Percentiles rank a stretch among this genome's conserved stretches.
Evolutionary conservation across 2,113 vertebrate species (phyloP).

Genomic region (Zapus hudsonius): DNA sequence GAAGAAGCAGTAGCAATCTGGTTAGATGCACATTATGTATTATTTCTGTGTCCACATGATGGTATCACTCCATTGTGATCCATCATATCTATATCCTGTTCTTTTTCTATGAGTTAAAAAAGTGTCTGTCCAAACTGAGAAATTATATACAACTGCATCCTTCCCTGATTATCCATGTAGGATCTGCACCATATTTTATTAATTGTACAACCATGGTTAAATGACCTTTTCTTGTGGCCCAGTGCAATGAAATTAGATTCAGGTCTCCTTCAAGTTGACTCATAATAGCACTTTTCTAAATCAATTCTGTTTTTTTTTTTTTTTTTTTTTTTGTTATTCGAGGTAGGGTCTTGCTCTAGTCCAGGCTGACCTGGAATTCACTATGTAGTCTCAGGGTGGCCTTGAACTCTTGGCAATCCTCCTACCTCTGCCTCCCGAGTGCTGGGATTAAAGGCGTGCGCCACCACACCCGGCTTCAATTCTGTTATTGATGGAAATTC

Average conservation of each 20-base stretch:
- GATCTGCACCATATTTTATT: constrained; percentile 97
- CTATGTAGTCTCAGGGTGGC: too few species aligned
- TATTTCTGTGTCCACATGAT: background rate
- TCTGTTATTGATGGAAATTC: background rate
- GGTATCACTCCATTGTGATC: background rate
- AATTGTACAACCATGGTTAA: constrained; percentile 98
- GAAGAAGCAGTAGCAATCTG: background rate
- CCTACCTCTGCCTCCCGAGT: too few species aligned
- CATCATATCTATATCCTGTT: constrained; percentile 85
- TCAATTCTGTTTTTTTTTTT: too few species aligned
- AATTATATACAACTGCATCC: constrained; percentile 96
- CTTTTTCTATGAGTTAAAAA: constrained; percentile 98
- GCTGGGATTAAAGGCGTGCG: too few species aligned
- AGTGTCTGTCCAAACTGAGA: constrained; percentile 99
- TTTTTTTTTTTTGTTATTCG: too few species aligned
- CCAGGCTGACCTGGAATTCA: too few species aligned
- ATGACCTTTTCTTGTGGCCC: constrained; percentile 98
- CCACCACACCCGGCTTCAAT: too few species aligned
- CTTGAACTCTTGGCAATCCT: too few species aligned
- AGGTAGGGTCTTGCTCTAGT: too few species aligned
- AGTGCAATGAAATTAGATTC: constrained; percentile 97
- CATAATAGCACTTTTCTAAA: constrained; percentile 94
- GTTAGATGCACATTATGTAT: background rate
- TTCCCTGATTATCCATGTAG: constrained; percentile 96
- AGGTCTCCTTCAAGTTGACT: constrained; percentile 98